A percentile compares a stretch with the other conserved stretches of the same genome.
These are phyloP conservation scores for Thunnus thynnus DNA, from an alignment of 2,113 vertebrate genomes.

Conservation along the genomic window DNA sequence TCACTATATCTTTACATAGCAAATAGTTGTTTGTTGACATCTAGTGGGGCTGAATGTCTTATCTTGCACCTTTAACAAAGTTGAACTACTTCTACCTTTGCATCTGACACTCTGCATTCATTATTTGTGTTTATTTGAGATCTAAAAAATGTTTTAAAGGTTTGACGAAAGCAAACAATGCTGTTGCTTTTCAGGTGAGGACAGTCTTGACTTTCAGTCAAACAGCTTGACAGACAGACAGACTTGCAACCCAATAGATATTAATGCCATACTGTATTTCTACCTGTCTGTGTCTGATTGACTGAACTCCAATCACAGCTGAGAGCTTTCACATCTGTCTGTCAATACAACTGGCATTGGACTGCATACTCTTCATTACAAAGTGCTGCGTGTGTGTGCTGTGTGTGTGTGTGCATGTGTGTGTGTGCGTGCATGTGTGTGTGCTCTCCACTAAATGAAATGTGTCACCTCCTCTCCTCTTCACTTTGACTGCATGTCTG, in stretches of 20 bases:
- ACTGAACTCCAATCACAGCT: conserved; percentile 71
- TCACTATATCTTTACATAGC: too few species aligned
- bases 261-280: background rate
- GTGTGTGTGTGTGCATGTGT: conserved; percentile 24
- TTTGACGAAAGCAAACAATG: too few species aligned
- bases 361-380: conserved; percentile 54
- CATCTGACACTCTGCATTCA: background rate
- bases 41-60: too few species aligned
- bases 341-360: conserved; percentile 64
- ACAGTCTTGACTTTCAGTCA: too few species aligned
- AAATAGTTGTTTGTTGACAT: too few species aligned
- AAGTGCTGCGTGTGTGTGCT: conserved; percentile 33
- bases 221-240: background rate
- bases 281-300: conserved; percentile 30
- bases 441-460: conserved; percentile 79
- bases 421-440: conserved; percentile 23
- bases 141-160: too few species aligned
- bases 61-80: too few species aligned
- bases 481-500: conserved; percentile 43
- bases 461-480: conserved; percentile 48
- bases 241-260: background rate
- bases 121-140: background rate
- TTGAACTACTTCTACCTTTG: background rate
- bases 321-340: conserved; percentile 75
- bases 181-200: too few species aligned